A percentile compares a stretch with the other conserved stretches of the same genome.
phyloP scores from a whole-genome alignment of 2,797 vertebrate genomes.

The Epinephelus coioides region DNA sequence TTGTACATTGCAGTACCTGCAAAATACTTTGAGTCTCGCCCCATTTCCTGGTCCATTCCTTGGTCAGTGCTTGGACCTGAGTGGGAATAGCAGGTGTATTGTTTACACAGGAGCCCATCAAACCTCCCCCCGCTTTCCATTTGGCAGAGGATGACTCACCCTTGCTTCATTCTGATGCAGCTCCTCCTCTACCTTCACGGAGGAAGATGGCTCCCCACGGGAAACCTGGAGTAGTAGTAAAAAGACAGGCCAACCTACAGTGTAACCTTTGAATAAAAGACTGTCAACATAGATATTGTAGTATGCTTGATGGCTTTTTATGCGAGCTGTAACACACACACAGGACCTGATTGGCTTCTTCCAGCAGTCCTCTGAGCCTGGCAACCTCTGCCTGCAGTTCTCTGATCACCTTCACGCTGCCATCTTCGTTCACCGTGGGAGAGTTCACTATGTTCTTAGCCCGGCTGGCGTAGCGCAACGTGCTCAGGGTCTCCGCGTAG shows the following conservation, averaged over 20 bases:
- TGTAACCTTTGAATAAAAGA: constrained; percentile 37
- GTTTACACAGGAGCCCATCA: constrained; percentile 28
- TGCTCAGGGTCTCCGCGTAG: constrained; percentile 95
- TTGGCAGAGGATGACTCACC: constrained; percentile 81
- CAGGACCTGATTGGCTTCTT: constrained; percentile 91
- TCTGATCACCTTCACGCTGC: constrained; percentile 93
- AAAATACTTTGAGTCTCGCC: constrained; percentile 58
- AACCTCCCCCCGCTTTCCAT: background rate
- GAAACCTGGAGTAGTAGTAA: constrained; percentile 85
- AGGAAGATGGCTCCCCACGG: constrained; percentile 86
- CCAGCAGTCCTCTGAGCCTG: constrained; percentile 88
- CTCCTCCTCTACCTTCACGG: constrained; percentile 92
- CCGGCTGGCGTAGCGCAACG: constrained; percentile 94
- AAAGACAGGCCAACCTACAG: constrained; percentile 34
- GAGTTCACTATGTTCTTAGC: constrained; percentile 98
- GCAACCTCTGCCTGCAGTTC: constrained; percentile 82
- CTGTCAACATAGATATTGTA: background rate
- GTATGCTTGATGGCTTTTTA: constrained; percentile 12
- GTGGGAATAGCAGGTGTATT: constrained; percentile 8
- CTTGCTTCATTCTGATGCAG: constrained; percentile 94
- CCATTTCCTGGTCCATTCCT: constrained; percentile 94
- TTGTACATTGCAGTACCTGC: constrained; percentile 63
- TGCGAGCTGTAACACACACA: background rate
- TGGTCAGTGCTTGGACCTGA: constrained; percentile 92
- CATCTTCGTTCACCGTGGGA: constrained; percentile 94